phyloP scores from a whole-genome alignment of 92 coral and sea anemone genomes.

The Phymanthus crucifer region DNA sequence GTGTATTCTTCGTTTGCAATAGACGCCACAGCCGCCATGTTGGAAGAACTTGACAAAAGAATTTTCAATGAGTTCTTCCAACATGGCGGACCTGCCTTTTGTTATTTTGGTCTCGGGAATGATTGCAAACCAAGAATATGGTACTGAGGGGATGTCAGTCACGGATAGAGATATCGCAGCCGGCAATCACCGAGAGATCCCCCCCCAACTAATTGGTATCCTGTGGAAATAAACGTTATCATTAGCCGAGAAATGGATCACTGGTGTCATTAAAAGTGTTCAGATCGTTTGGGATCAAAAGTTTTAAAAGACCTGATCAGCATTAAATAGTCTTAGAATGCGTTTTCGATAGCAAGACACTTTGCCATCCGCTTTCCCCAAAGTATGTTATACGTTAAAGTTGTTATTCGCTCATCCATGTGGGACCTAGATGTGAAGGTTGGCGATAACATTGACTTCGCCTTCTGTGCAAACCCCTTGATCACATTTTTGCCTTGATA shows the following conservation, averaged over 20 bases:
- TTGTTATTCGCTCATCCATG: not conserved
- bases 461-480: not conserved
- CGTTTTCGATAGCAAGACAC: not conserved
- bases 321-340: not conserved
- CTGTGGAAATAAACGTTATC: conserved; percentile 6
- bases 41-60: no score
- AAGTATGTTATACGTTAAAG: not conserved
- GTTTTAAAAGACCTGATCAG: not conserved
- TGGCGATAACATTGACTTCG: not conserved
- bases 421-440: not conserved
- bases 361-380: no score
- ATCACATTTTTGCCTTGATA: not conserved
- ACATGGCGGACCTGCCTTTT: no score
- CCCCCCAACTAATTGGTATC: not conserved
- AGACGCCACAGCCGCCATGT: no score
- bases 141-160: conserved; percentile 1
- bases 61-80: no score
- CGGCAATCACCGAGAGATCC: not conserved
- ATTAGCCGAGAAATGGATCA: not conserved
- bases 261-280: not conserved
- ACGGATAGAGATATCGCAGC: not conserved
- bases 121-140: no score
- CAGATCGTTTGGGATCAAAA: not conserved
- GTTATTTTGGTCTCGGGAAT: no score
- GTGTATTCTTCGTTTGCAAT: no score